phyloP scores from a whole-genome alignment of 2,888 invertebrate species.

The Hypomecis punctinalis region DNA sequence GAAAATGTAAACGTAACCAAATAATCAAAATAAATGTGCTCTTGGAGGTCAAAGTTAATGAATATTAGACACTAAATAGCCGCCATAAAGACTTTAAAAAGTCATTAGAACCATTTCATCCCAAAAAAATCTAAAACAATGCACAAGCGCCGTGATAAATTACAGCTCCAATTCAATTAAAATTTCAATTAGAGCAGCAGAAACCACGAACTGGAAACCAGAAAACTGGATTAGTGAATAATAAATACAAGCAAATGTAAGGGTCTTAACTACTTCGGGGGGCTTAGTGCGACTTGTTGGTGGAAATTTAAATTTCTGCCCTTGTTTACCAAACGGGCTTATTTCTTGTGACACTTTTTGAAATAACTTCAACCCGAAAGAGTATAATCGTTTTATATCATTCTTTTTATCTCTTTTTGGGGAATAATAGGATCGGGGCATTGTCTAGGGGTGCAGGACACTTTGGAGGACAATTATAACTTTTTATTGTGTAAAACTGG shows the following conservation, averaged over 20 bases:
- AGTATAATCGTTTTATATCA: slow-evolving; percentile 22
- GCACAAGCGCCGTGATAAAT: slow-evolving; percentile 41
- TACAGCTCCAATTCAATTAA: slow-evolving; percentile 46
- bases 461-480: too few species aligned
- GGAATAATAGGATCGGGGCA: slow-evolving; percentile 2
- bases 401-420: slow-evolving; percentile 1
- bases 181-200: slow-evolving; percentile 48
- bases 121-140: slow-evolving; percentile 26
- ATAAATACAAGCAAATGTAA: slow-evolving; percentile 53
- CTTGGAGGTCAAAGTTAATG: too few species aligned
- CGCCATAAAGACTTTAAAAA: neutral
- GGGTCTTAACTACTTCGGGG: slow-evolving; percentile 50
- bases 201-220: slow-evolving; percentile 44
- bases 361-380: slow-evolving; percentile 23
- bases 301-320: slow-evolving; percentile 50
- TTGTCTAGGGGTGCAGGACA: neutral
- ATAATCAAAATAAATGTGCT: too few species aligned
- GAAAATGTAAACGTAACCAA: too few species aligned
- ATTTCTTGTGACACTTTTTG: slow-evolving; percentile 42
- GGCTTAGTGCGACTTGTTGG: slow-evolving; percentile 50
- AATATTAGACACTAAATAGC: too few species aligned
- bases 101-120: slow-evolving; percentile 10
- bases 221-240: slow-evolving; percentile 53
- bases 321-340: slow-evolving; percentile 45
- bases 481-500: too few species aligned